Base-by-base conservation (phyloP, 2,797 vertebrate species). In the Onychomys arenicola region DNA sequence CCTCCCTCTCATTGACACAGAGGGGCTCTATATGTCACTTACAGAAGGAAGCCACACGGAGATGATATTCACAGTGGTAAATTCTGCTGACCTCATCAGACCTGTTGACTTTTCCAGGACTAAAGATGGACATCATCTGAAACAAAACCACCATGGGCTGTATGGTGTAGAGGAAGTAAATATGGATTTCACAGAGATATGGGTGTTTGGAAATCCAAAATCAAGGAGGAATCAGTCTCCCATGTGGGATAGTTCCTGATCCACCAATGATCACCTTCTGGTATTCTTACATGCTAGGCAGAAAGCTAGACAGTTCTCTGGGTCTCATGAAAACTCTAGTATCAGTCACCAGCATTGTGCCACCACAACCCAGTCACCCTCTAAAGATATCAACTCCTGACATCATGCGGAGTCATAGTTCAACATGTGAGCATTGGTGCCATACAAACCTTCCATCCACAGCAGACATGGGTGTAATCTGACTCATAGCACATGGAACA, bases 381-480 rank as follows among this genome's bases (percentile, higher is more conserved):
- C 43, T n/a, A 52, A 37, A 90, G 85, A 6, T 6, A 14, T 14
- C 17, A 40, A 25, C 19, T 78, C 40, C 21, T n/a, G 25, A 23
- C 27, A 17, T 40, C n/a, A 0, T 32, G 8, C 34, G 17, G 14
- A 34, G 13, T 32, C 27, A 65, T 5, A 7, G 23, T 46, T 46
- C 65, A 82, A 6, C 37, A 85, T 37, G 78, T 57, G n/a, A 46
- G 25, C 34, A 71, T 91, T 0, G 10, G 40, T 34, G 29, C 3
- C 27, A 27, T 59, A 69, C 0, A 21, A 14, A 37, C 25, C 81
- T 37, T 13, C 57, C 12, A 69, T 37, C 25, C 32, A 34, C 29
- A 65, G 0, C 10, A 43, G 1, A n/a, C 7, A 46, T 0, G 2
- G 8, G 2, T 29, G 43, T 49, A 8, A 0, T 40, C 16, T 17